Percentiles rank a stretch among this genome's conserved stretches.
phyloP scores from a whole-genome alignment of 2,797 vertebrate species.

The Chanos chanos region DNA sequence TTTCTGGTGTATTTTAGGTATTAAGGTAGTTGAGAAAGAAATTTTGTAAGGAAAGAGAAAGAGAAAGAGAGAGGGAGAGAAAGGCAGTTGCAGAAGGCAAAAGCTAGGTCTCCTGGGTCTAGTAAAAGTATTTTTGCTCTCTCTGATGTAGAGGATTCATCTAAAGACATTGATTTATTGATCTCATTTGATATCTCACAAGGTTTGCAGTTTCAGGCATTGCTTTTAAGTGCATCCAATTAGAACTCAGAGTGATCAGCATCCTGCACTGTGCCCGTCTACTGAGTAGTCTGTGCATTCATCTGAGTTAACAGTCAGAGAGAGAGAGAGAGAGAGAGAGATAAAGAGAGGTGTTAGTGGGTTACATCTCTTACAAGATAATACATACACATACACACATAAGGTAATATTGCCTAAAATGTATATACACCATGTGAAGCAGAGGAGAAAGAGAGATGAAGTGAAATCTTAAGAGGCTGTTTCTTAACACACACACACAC shows the following conservation, averaged over 20 bases:
- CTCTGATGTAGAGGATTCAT: constrained; percentile 62
- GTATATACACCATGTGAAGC: too few relatives aligned
- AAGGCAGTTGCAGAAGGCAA: constrained; percentile 17
- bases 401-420: too few relatives aligned
- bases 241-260: constrained; percentile 39
- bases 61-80: neutral
- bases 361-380: neutral
- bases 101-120: constrained; percentile 48
- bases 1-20: too few relatives aligned
- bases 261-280: constrained; percentile 9
- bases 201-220: constrained; percentile 31
- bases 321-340: too few relatives aligned
- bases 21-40: neutral
- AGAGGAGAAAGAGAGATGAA: too few relatives aligned
- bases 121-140: constrained; percentile 59
- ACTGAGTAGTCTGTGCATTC: too few relatives aligned
- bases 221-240: constrained; percentile 46
- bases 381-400: constrained; percentile 26
- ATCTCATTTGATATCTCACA: constrained; percentile 67
- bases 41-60: constrained; percentile 5
- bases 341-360: neutral
- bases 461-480: too few relatives aligned
- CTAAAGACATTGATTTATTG: constrained; percentile 72
- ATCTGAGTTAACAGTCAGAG: constrained; percentile 14
- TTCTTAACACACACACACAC: too few relatives aligned